Evolutionary conservation across 1,140 invertebrate genomes (phyloP), one percentile per base, ranked within the genome.

Genomic region (Diplogasteroides magnus): DNA sequence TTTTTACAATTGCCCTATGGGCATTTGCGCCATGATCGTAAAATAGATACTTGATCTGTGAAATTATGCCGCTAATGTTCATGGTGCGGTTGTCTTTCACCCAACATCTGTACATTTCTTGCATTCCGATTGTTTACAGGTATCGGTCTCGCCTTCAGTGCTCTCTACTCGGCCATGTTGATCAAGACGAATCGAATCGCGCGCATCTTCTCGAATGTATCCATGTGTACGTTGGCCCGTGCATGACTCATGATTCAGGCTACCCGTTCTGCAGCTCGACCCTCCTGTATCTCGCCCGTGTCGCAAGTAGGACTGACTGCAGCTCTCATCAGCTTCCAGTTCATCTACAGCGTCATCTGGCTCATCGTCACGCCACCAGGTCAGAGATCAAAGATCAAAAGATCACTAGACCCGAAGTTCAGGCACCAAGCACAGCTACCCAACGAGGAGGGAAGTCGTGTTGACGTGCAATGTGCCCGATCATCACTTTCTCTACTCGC

Each of bases 141-240:
- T 28, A 83, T 90, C 11, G 89, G 90, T 0, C 85, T 90, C 1
- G 88, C 89, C 58, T 85, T 91, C 32, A 88, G 88, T 67, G 86
- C 90, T 37, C 89, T 90, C 71, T 91, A 91, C 78, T 87, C 88
- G 25, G 89, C 90, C 31, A 87, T 91, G 71, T 85, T 91, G 26
- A 90, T 89, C 2, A 91, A 91, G 84, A 91, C 90, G 1, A 91
- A 90, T 83, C 84, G 90, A 28, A 90, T 91, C 67, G 88, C 88
- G 14, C 84, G 90, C 68, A 91, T 91, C 72, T 89, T 89, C 77
- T 85, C 87, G 74, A 6, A 48, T 6, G 37, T 48, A 48, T 48
- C 6, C 6, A 48, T 11, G 6, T 48, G 6, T 48, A 48, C 6
- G 6, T 48, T 11, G 19, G 6, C 19, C 19, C 6, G 6, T 48